phyloP scores from a whole-genome alignment of 2,888 invertebrate genomes.

The Trichogramma evanescens region DNA sequence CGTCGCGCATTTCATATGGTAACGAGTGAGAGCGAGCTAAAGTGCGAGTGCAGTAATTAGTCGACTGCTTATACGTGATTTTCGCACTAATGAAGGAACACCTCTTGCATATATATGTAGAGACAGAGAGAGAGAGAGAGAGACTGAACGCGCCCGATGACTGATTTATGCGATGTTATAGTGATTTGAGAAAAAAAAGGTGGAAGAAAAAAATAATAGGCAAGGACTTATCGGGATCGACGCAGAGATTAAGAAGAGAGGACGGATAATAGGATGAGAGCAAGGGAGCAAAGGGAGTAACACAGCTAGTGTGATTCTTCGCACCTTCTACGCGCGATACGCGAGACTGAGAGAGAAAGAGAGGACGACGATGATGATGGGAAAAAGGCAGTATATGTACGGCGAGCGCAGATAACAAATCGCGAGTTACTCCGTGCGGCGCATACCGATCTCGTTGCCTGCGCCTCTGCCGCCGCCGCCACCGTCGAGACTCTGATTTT shows the following conservation, averaged over 20 bases:
- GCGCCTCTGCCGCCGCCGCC: too few relatives aligned
- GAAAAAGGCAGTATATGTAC: conserved; percentile 32
- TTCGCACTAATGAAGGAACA: conserved; percentile 37
- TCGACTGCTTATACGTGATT: conserved; percentile 29
- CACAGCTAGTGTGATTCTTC: too few relatives aligned
- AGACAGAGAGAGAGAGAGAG: too few relatives aligned
- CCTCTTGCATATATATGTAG: neutral
- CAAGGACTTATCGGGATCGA: conserved; percentile 17
- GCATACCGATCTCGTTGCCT: too few relatives aligned
- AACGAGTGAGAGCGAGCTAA: conserved; percentile 16
- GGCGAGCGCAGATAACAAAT: conserved; percentile 38
- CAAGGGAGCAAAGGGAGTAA: too few relatives aligned
- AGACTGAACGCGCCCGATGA: neutral
- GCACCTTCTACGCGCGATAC: too few relatives aligned
- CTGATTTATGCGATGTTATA: neutral
- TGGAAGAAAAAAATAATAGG: neutral
- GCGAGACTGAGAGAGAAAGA: neutral
- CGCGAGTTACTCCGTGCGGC: conserved; percentile 13
- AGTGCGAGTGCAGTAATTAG: conserved; percentile 29
- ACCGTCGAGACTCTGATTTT: too few relatives aligned
- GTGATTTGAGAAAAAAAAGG: neutral
- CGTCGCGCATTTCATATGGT: neutral
- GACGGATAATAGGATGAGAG: too few relatives aligned
- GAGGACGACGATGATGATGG: neutral
- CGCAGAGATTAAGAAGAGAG: neutral